phyloP scores from a whole-genome alignment of 2,797 vertebrate genomes.

The Mormyrops attenuatus region DNA sequence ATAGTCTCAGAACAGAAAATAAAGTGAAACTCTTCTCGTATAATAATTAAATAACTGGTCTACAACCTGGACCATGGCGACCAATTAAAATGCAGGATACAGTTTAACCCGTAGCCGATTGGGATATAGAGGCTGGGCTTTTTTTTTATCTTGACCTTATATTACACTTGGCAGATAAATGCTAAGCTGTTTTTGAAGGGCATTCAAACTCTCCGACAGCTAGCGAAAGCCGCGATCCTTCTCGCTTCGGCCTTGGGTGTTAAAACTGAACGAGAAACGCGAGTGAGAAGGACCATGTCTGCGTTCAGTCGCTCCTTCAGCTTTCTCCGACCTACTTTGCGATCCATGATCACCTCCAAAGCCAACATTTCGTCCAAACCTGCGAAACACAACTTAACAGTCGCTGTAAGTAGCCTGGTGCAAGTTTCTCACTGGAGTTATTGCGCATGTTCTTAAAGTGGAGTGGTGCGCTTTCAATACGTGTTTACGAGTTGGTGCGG shows the following conservation, averaged over 20 bases:
- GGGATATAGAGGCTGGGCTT: neutral
- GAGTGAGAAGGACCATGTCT: conserved; percentile 32
- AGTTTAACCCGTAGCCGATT: neutral
- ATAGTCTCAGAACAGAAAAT: neutral
- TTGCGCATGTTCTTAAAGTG: neutral
- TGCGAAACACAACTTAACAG: conserved; percentile 23
- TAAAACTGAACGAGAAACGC: neutral
- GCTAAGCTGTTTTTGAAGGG: conserved; percentile 14
- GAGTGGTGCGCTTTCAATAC: neutral
- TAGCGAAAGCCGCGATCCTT: neutral
- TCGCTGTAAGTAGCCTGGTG: conserved; percentile 31
- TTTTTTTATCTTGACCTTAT: conserved; percentile 17
- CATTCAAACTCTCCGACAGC: neutral
- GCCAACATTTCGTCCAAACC: conserved; percentile 34
- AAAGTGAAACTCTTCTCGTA: neutral
- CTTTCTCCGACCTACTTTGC: conserved; percentile 34
- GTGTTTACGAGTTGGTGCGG: neutral
- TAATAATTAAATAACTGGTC: neutral
- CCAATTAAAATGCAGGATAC: neutral
- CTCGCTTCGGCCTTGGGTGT: neutral
- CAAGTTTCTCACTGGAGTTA: neutral
- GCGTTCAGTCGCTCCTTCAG: conserved; percentile 10
- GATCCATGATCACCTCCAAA: conserved; percentile 20
- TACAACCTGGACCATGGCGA: neutral
- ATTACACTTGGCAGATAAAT: conserved; percentile 13